A percentile compares a stretch with the other conserved stretches of the same genome.
Conservation (phyloP, 2,797 vertebrate genomes). For the Kryptolebias ocellatus region DNA sequence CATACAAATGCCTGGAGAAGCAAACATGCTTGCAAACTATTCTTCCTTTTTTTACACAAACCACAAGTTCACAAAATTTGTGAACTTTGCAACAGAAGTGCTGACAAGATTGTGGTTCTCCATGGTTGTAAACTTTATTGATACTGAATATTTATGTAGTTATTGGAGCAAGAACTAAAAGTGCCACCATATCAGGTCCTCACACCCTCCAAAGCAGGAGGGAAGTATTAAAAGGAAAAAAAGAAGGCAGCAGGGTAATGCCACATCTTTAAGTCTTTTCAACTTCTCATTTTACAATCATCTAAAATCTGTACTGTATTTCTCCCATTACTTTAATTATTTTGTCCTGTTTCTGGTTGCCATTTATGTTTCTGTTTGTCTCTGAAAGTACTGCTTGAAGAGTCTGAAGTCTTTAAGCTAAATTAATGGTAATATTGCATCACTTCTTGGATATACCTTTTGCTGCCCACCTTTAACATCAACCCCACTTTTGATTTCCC, state of each 20-base stretch:
- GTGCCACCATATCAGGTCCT: constrained; percentile 47
- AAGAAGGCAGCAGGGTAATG: constrained; percentile 10
- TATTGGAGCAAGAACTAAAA: constrained; percentile 40
- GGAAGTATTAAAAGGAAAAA: background rate
- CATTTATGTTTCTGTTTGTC: constrained; percentile 5
- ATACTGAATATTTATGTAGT: constrained; percentile 20
- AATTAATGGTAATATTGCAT: background rate
- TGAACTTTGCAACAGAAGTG: constrained; percentile 24
- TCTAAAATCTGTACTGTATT: constrained; percentile 36
- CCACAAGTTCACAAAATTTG: background rate
- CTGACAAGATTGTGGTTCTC: constrained; percentile 49
- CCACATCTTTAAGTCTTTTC: constrained; percentile 30
- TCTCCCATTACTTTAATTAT: constrained; percentile 28
- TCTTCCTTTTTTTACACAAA: too few species aligned
- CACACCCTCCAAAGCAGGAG: constrained; percentile 33
- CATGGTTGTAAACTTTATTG: constrained; percentile 31
- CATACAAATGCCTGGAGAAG: too few species aligned
- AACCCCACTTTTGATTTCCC: constrained; percentile 29
- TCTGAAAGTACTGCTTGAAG: constrained; percentile 28
- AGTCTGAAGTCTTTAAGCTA: constrained; percentile 7
- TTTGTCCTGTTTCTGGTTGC: constrained; percentile 29
- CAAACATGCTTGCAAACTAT: too few species aligned
- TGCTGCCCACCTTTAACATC: constrained; percentile 30
- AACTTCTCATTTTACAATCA: constrained; percentile 21
- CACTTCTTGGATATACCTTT: constrained; percentile 9